These are phyloP conservation scores for Fratercula arctica DNA, from an alignment of 2,797 vertebrate genomes.

Conservation along the genomic window DNA sequence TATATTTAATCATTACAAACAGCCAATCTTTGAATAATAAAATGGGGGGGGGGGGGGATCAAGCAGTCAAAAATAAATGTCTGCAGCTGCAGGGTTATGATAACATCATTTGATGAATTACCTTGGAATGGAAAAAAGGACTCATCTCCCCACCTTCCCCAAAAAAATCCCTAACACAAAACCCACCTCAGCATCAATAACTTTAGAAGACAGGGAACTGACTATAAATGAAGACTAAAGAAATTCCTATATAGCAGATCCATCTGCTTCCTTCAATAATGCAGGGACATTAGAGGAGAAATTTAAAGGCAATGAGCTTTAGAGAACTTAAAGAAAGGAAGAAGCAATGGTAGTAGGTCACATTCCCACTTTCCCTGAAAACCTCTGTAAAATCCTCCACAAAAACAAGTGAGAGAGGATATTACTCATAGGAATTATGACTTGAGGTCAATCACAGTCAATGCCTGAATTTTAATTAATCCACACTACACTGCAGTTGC, in stretches of 20 bases:
- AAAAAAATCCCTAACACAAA: background rate
- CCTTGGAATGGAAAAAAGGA: background rate
- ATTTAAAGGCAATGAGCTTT: background rate
- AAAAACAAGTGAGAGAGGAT: background rate
- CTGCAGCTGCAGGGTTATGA: background rate
- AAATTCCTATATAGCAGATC: background rate
- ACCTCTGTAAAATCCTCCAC: background rate
- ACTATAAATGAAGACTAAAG: background rate
- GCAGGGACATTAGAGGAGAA: background rate
- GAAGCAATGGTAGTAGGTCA: background rate
- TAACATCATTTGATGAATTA: background rate
- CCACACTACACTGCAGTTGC: background rate
- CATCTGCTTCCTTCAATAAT: background rate
- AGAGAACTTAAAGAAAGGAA: background rate
- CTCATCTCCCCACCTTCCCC: background rate
- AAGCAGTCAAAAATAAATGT: background rate
- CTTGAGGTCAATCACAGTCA: background rate
- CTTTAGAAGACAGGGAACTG: background rate
- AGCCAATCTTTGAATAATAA: background rate
- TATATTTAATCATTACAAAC: background rate
- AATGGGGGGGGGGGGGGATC: background rate
- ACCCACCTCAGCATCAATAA: background rate
- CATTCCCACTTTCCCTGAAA: background rate
- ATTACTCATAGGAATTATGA: background rate
- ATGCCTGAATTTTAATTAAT: slow-evolving; percentile 1